phyloP scores from a whole-genome alignment of 2,113 vertebrate genomes.

The Bambusicola thoracicus region DNA sequence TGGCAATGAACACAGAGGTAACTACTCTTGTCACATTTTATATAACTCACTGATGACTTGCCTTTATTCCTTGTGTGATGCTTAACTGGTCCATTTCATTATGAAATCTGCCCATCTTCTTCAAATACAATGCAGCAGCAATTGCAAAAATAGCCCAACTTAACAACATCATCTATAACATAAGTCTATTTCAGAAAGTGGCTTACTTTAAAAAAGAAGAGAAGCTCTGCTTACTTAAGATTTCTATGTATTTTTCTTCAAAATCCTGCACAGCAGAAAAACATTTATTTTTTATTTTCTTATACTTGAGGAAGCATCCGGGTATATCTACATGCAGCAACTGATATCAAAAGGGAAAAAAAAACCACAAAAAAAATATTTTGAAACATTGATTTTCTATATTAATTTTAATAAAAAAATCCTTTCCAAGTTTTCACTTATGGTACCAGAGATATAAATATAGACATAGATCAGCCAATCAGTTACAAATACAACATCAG shows the following conservation, averaged over 20 bases:
- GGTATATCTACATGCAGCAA: neutral
- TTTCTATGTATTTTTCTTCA: neutral
- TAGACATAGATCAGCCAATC: neutral
- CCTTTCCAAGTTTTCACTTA: neutral
- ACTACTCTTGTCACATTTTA: neutral
- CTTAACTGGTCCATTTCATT: neutral
- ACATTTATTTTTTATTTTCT: neutral
- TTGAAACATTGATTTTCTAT: neutral
- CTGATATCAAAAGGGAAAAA: neutral
- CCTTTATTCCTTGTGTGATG: neutral
- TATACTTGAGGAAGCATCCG: neutral
- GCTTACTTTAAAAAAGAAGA: neutral
- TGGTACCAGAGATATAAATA: neutral
- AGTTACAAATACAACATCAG: neutral
- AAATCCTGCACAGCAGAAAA: neutral
- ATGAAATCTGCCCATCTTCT: constrained; percentile 16
- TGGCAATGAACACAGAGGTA: neutral
- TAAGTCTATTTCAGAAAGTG: neutral
- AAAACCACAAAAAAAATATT: neutral
- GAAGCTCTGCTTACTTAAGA: neutral
- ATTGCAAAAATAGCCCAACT: neutral
- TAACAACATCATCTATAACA: neutral
- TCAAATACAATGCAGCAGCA: neutral
- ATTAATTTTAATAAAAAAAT: neutral
- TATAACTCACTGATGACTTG: neutral